phyloP scores from a whole-genome alignment of 2,113 vertebrate species.

The Hipposideros armiger region DNA sequence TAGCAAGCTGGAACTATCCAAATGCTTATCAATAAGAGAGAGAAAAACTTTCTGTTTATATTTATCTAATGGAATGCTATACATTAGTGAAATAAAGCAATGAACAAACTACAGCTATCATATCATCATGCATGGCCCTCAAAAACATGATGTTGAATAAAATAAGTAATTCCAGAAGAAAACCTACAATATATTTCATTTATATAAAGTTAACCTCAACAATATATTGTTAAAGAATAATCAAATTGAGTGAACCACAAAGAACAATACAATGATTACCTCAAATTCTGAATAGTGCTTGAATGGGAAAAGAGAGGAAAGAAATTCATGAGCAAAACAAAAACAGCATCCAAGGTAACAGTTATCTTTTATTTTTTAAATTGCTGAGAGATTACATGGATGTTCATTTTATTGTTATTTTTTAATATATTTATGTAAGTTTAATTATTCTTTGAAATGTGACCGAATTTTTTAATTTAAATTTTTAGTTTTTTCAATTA shows the following conservation, averaged over 20 bases:
- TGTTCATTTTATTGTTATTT: neutral
- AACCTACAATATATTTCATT: neutral
- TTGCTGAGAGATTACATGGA: neutral
- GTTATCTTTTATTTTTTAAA: neutral
- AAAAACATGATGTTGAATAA: neutral
- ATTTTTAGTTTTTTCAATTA: too few species aligned
- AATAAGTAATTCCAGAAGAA: neutral
- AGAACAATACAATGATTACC: neutral
- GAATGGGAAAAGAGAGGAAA: neutral
- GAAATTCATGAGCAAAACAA: neutral
- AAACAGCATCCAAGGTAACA: neutral
- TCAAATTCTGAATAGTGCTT: neutral
- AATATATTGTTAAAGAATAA: neutral
- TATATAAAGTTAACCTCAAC: neutral
- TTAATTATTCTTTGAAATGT: neutral
- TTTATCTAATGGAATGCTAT: neutral
- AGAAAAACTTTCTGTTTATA: neutral
- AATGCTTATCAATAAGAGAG: neutral
- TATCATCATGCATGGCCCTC: neutral
- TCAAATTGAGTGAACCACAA: neutral
- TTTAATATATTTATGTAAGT: neutral
- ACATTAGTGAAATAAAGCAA: neutral
- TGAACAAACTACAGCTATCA: neutral
- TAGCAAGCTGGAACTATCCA: neutral
- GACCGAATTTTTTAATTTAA: neutral